Evolutionary conservation across 2,113 vertebrate species (phyloP).

Genomic region (Campylomormyrus tamandua): DNA sequence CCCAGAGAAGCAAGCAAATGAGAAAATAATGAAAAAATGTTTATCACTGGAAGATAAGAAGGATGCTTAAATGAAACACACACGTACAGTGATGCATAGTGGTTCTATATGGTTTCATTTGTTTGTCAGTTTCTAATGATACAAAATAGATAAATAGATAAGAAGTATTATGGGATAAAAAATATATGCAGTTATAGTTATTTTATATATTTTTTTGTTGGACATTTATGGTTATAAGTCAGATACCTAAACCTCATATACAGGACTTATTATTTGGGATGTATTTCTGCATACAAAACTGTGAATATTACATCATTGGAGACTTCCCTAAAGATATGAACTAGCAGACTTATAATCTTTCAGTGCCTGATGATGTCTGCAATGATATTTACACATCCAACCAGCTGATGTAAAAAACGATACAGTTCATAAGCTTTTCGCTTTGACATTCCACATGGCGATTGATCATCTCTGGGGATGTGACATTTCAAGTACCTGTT

Average conservation of each 20-base stretch:
- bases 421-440: background rate
- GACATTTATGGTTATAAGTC: background rate
- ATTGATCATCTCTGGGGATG: background rate
- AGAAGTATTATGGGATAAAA: background rate
- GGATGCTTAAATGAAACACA: background rate
- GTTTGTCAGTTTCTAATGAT: background rate
- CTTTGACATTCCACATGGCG: background rate
- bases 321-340: background rate
- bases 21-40: background rate
- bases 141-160: background rate
- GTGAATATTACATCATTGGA: background rate
- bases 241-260: no score
- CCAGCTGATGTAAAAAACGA: background rate
- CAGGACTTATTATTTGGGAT: background rate
- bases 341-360: background rate
- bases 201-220: background rate
- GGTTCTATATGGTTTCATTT: background rate
- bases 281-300: background rate
- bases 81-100: background rate
- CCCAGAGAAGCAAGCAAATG: background rate
- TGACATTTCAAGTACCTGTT: background rate
- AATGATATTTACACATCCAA: background rate
- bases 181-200: background rate
- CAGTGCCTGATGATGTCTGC: background rate
- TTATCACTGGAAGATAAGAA: background rate